Evolutionary conservation across 64 coral and sea anemone genomes (phyloP).

Genomic region (Actinia tenebrosa): DNA sequence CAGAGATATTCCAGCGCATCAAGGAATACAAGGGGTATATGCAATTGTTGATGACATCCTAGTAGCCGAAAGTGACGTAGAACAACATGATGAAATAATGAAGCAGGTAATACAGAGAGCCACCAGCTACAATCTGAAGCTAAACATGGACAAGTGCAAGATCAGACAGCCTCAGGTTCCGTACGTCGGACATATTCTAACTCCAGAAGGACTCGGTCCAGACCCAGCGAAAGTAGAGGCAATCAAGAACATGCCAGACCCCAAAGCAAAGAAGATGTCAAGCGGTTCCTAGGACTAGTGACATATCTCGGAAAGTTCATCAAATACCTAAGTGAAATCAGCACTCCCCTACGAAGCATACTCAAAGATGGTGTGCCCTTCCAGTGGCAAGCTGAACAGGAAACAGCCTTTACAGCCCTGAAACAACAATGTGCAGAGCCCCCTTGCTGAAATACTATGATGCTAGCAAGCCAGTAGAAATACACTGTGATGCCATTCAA

Average conservation of each 20-base stretch:
- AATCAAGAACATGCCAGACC: constrained; percentile 36
- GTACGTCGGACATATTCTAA: constrained; percentile 14
- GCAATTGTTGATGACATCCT: constrained; percentile 3
- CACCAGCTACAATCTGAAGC: not conserved
- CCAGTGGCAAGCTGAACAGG: constrained; percentile 18
- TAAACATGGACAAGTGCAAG: not conserved
- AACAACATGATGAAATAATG: not conserved
- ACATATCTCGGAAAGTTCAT: constrained; percentile 32
- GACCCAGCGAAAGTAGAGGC: constrained; percentile 17
- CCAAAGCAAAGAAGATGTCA: constrained; percentile 18
- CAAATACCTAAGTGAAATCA: constrained; percentile 5
- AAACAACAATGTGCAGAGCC: constrained; percentile 13
- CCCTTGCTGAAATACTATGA: constrained; percentile 25
- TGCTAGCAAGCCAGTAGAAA: not conserved
- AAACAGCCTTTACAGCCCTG: constrained; percentile 7
- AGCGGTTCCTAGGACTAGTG: constrained; percentile 40
- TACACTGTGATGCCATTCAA: constrained; percentile 2
- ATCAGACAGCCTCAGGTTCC: not conserved
- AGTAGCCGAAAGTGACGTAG: not conserved
- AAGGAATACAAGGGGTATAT: not conserved
- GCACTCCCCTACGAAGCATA: not conserved
- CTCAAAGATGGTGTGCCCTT: not conserved
- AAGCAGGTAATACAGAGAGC: not conserved
- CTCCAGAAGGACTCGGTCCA: not conserved
- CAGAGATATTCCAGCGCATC: constrained; percentile 8